These are phyloP conservation scores for Lepidostoma basale DNA, from an alignment of 1,140 invertebrate species.

Conservation along the genomic window DNA sequence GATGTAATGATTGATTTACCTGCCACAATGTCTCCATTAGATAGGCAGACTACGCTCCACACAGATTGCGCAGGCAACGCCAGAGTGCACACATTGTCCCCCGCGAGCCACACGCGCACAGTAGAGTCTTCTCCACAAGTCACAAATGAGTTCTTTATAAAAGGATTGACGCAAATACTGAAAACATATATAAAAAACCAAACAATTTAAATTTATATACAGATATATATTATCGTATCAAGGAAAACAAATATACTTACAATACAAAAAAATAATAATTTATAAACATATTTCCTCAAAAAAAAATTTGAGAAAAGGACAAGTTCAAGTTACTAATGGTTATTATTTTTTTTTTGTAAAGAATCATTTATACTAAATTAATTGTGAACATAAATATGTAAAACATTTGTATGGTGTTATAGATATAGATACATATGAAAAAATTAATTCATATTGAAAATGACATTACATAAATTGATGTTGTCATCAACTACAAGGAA, in stretches of 20 bases:
- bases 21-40: conserved; percentile 89
- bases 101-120: conserved; percentile 81
- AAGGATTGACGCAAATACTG: conserved; percentile 68
- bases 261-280: conserved; percentile 34
- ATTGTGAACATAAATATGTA: no score
- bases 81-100: conserved; percentile 73
- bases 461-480: no score
- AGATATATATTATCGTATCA: neutral
- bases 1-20: conserved; percentile 64
- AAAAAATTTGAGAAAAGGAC: no score
- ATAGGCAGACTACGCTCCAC: conserved; percentile 82
- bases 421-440: no score
- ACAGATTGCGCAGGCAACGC: conserved; percentile 84
- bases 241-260: neutral
- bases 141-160: conserved; percentile 67
- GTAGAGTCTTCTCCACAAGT: conserved; percentile 87
- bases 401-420: no score
- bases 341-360: no score
- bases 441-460: no score
- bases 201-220: neutral
- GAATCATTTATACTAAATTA: no score
- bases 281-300: no score
- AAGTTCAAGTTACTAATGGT: no score
- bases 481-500: no score
- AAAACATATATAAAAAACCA: neutral